These are phyloP conservation scores for Columba livia DNA, from an alignment of 2,113 vertebrate genomes.

Conservation along the genomic window DNA sequence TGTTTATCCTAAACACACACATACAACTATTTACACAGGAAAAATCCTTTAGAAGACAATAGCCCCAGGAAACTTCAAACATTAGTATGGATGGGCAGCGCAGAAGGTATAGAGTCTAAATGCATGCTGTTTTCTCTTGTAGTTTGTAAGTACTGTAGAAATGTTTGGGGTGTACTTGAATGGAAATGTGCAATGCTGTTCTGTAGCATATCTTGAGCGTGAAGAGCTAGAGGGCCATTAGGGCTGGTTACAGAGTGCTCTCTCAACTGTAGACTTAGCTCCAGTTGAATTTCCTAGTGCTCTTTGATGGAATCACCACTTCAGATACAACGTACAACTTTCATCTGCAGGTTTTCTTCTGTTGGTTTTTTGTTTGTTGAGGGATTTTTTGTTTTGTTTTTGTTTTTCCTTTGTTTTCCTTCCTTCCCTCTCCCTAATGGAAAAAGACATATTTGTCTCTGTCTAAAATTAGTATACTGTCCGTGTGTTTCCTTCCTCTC, in stretches of 20 bases:
- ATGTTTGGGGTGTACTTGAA: neutral
- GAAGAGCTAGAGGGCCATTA: neutral
- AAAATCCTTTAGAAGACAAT: neutral
- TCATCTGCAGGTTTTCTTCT: neutral
- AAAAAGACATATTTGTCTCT: slow-evolving; percentile 26
- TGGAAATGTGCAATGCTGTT: neutral
- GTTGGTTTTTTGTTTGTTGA: no score
- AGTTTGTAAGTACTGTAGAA: neutral
- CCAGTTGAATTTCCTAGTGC: neutral
- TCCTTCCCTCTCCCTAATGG: neutral
- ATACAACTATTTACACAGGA: neutral
- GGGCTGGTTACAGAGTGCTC: neutral
- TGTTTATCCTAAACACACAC: neutral
- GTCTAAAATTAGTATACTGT: slow-evolving; percentile 32
- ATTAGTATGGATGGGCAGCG: neutral
- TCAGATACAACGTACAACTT: neutral
- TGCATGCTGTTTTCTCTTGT: neutral
- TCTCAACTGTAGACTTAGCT: neutral
- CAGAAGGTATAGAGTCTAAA: neutral
- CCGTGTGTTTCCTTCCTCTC: neutral
- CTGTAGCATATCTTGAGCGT: neutral
- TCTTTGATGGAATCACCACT: neutral
- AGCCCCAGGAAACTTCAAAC: neutral
- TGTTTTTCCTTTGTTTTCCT: neutral
- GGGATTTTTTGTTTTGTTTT: no score